phyloP scores from a whole-genome alignment of 2,113 vertebrate species.

The Sinocyclocheilus anshuiensis region DNA sequence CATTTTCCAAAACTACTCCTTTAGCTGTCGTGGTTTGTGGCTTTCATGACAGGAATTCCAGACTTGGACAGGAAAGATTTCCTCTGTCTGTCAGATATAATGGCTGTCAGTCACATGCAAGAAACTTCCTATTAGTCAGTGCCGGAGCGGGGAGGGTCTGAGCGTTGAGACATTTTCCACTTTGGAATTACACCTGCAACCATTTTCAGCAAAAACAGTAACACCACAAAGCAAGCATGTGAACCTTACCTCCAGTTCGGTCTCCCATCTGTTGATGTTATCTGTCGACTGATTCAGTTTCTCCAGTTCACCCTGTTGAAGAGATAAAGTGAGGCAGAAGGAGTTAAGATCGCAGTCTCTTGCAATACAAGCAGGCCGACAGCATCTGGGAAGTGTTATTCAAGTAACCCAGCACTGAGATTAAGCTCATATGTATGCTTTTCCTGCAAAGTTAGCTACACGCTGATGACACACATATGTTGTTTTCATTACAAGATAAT shows the following conservation, averaged over 20 bases:
- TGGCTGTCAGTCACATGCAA: background rate
- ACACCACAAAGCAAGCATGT: constrained; percentile 19
- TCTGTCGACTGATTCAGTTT: constrained; percentile 97
- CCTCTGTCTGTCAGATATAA: constrained; percentile 21
- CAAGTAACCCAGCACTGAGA: constrained; percentile 14
- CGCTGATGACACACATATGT: constrained; percentile 19
- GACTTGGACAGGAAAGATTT: constrained; percentile 22
- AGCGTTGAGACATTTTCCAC: background rate
- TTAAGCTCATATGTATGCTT: background rate
- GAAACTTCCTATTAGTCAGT: constrained; percentile 20
- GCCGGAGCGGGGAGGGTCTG: background rate
- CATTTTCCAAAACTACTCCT: background rate
- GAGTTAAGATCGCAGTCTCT: background rate
- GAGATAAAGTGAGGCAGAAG: constrained; percentile 51
- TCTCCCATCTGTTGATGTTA: constrained; percentile 94
- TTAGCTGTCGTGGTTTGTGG: background rate
- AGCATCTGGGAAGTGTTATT: constrained; percentile 43
- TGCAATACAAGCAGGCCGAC: background rate
- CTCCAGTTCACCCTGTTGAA: constrained; percentile 90
- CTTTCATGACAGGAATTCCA: constrained; percentile 24
- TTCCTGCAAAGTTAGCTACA: background rate
- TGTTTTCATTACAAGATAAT: background rate
- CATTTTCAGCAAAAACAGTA: constrained; percentile 30
- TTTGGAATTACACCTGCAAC: constrained; percentile 19
- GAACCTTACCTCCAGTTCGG: constrained; percentile 89